These are phyloP conservation scores for Liolophura sinensis DNA, from an alignment of 1,140 invertebrate species.

Conservation along the genomic window DNA sequence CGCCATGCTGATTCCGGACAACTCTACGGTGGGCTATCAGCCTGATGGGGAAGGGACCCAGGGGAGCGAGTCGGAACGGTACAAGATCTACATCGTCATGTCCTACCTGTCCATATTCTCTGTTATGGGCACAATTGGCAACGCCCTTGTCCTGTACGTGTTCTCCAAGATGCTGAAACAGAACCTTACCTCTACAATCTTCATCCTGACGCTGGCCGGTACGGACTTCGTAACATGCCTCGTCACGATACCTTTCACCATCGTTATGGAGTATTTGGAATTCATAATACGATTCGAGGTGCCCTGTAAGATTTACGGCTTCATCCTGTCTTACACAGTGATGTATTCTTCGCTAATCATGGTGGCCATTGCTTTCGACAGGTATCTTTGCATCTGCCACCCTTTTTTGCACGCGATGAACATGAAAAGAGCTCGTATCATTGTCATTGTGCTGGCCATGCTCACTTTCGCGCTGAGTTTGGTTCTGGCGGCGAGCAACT, in stretches of 20 bases:
- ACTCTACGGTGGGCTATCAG: too few relatives aligned
- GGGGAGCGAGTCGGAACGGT: too few relatives aligned
- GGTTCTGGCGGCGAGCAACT: slow-evolving; percentile 41
- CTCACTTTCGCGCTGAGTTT: slow-evolving; percentile 45
- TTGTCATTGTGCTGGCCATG: slow-evolving; percentile 34
- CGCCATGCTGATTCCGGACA: too few relatives aligned
- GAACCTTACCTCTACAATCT: slow-evolving; percentile 50
- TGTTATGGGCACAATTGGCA: slow-evolving; percentile 49
- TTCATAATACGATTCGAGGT: slow-evolving; percentile 36
- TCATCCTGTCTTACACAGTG: slow-evolving; percentile 53
- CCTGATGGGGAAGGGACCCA: too few relatives aligned
- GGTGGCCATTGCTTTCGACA: slow-evolving; percentile 55
- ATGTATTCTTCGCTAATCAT: slow-evolving; percentile 55
- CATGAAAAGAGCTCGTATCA: slow-evolving; percentile 41
- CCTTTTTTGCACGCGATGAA: slow-evolving; percentile 51
- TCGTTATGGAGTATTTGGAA: slow-evolving; percentile 37
- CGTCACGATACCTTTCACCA: slow-evolving; percentile 51
- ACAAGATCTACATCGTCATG: too few relatives aligned
- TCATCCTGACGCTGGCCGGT: slow-evolving; percentile 52
- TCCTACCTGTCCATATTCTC: slow-evolving; percentile 34
- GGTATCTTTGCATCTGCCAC: slow-evolving; percentile 57
- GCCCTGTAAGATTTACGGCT: slow-evolving; percentile 53
- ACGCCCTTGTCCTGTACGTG: slow-evolving; percentile 54
- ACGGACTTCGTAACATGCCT: slow-evolving; percentile 52
- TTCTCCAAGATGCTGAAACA: slow-evolving; percentile 49